phyloP scores from a whole-genome alignment of 1,140 invertebrate genomes.

The Drosophila burlai region DNA sequence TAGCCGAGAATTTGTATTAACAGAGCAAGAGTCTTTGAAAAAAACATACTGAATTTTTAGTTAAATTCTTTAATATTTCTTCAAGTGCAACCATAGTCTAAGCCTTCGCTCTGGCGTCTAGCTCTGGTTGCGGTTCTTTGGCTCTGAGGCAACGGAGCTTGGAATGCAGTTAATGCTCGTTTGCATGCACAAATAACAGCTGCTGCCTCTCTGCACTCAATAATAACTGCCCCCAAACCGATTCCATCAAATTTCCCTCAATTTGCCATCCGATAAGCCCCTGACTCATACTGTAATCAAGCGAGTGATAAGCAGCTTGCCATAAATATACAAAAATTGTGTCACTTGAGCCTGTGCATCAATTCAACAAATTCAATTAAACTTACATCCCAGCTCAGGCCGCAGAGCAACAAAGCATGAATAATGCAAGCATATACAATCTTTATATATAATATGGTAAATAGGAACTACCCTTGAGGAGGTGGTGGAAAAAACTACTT shows the following conservation, averaged over 20 bases:
- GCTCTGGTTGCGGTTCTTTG: slow-evolving; percentile 66
- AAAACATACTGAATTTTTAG: no score
- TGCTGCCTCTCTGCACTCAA: neutral
- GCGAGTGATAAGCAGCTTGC: slow-evolving; percentile 15
- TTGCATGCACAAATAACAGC: slow-evolving; percentile 45
- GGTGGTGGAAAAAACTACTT: slow-evolving; percentile 21
- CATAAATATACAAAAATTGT: slow-evolving; percentile 19
- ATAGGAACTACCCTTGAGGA: slow-evolving; percentile 33
- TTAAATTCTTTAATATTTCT: neutral
- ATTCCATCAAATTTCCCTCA: slow-evolving; percentile 26
- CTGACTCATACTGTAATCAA: slow-evolving; percentile 34
- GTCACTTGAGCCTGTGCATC: slow-evolving; percentile 40
- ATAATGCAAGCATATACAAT: slow-evolving; percentile 8
- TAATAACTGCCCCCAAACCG: neutral
- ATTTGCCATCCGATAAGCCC: slow-evolving; percentile 28
- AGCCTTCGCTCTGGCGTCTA: neutral
- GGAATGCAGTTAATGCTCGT: slow-evolving; percentile 77
- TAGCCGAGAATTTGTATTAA: neutral
- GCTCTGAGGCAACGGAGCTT: slow-evolving; percentile 53
- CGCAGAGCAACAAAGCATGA: slow-evolving; percentile 42
- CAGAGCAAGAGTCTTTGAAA: fast-evolving
- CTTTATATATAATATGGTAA: neutral
- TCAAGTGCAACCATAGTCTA: neutral
- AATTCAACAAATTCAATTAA: slow-evolving; percentile 64
- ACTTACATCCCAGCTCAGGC: slow-evolving; percentile 21